Percentiles rank a stretch among this genome's conserved stretches.
Conservation (phyloP, 2,797 vertebrate species). For the Xerus rutilus region DNA sequence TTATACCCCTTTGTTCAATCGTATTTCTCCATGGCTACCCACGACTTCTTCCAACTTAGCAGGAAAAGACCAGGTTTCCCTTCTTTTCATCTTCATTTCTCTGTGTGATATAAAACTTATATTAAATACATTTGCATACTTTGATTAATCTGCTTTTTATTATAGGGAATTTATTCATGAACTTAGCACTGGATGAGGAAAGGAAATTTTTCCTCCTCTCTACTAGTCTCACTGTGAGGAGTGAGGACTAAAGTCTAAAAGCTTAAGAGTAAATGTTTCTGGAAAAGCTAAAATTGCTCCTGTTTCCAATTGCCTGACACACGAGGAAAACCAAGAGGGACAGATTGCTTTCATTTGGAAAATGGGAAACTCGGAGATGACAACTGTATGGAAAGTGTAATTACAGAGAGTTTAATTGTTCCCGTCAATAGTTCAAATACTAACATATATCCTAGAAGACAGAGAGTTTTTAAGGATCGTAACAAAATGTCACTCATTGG, state of each 20-base stretch:
- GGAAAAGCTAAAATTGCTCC: slow-evolving; percentile 4
- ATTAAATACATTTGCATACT: neutral
- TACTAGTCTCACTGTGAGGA: neutral
- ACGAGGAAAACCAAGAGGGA: slow-evolving; percentile 3
- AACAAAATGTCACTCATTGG: neutral
- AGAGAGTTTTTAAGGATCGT: neutral
- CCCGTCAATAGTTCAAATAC: neutral
- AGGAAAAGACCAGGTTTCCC: neutral
- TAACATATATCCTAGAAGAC: neutral
- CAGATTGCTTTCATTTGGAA: slow-evolving; percentile 64
- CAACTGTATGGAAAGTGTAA: slow-evolving; percentile 28
- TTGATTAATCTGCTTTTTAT: neutral
- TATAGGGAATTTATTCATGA: neutral
- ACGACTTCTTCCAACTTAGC: neutral
- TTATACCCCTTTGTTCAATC: neutral
- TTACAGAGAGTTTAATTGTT: slow-evolving; percentile 45
- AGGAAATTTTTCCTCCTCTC: neutral
- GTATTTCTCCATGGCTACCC: neutral
- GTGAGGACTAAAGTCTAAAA: neutral
- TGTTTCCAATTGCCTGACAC: slow-evolving; percentile 32
- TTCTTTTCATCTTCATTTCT: neutral
- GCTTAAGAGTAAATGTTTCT: slow-evolving; percentile 10
- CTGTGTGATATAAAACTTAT: neutral
- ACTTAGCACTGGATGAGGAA: neutral
- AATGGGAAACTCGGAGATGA: slow-evolving; percentile 41